Evolutionary conservation across 1,140 invertebrate species (phyloP).

Genomic region (Aporrectodea caliginosa): DNA sequence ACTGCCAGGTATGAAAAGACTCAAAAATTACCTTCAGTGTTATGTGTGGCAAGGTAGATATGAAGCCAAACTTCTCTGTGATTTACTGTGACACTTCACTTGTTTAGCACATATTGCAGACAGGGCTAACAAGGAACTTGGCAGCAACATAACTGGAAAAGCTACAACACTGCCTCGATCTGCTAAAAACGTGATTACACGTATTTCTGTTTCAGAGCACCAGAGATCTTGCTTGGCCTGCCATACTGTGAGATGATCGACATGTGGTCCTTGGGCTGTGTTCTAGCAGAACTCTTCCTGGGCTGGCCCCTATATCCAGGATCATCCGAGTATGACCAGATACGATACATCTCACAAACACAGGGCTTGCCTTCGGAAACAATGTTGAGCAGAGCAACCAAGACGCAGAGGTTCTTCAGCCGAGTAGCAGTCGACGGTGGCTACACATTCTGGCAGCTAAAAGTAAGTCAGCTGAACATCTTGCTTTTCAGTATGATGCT

Average conservation of each 20-base stretch:
- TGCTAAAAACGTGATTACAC: no score
- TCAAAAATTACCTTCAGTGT: no score
- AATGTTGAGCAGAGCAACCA: conserved; percentile 97
- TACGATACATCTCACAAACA: conserved; percentile 85
- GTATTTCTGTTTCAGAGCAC: conserved; percentile 64
- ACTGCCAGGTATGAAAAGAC: no score
- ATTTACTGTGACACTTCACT: no score
- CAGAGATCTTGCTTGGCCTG: conserved; percentile 57
- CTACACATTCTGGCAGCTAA: conserved; percentile 95
- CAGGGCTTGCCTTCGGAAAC: conserved; percentile 93
- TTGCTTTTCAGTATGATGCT: no score
- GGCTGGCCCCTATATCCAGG: conserved; percentile 98
- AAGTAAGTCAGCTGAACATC: no score
- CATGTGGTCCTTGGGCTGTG: conserved; percentile 70
- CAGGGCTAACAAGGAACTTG: no score
- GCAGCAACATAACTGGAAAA: no score
- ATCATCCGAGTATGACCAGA: conserved; percentile 77
- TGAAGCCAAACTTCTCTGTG: no score
- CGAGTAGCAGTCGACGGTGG: conserved; percentile 81
- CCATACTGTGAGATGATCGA: conserved; percentile 60
- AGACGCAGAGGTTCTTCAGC: conserved; percentile 98
- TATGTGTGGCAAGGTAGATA: no score
- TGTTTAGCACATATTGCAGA: no score
- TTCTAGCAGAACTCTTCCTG: conserved; percentile 99
- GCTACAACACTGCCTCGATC: no score